A percentile compares a stretch with the other conserved stretches of the same genome.
Conservation (phyloP, 23 tunicate species). For the Trididemnum clinides region DNA sequence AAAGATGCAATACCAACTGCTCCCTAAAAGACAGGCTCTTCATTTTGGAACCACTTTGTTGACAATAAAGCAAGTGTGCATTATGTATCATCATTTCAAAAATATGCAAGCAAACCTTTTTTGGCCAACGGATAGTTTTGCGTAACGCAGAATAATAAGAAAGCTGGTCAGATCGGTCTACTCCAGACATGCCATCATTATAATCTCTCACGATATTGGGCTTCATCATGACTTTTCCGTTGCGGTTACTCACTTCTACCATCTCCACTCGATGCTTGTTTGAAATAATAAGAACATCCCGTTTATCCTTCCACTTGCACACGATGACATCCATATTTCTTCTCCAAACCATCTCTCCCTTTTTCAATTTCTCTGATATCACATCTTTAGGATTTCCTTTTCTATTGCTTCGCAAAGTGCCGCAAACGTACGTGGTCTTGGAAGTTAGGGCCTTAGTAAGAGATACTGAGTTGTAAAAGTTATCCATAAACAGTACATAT, state of each 20-base stretch:
- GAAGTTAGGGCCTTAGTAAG: slow-evolving; percentile 16
- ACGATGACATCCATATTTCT: background rate
- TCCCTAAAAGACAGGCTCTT: background rate
- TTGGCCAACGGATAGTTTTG: background rate
- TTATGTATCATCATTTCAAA: background rate
- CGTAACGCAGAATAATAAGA: too few species aligned
- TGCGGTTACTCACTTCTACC: background rate
- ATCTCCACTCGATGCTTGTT: background rate
- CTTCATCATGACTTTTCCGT: slow-evolving; percentile 2
- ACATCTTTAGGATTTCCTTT: background rate
- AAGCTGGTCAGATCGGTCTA: background rate
- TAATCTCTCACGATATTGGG: background rate
- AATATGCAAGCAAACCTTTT: background rate
- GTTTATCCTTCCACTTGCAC: slow-evolving; percentile 16
- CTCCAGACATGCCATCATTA: background rate
- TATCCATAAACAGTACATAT: slow-evolving; percentile 15
- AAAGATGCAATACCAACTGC: background rate
- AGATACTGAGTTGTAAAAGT: background rate
- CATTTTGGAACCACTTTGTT: background rate
- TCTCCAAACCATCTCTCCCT: background rate
- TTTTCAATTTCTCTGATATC: background rate
- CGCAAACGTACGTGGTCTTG: background rate
- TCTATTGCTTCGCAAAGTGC: background rate
- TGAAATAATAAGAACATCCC: background rate
- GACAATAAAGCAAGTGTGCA: background rate